These are phyloP conservation scores for Zelostemma sp. DNA, from an alignment of 1,140 invertebrate species.

Conservation along the genomic window DNA sequence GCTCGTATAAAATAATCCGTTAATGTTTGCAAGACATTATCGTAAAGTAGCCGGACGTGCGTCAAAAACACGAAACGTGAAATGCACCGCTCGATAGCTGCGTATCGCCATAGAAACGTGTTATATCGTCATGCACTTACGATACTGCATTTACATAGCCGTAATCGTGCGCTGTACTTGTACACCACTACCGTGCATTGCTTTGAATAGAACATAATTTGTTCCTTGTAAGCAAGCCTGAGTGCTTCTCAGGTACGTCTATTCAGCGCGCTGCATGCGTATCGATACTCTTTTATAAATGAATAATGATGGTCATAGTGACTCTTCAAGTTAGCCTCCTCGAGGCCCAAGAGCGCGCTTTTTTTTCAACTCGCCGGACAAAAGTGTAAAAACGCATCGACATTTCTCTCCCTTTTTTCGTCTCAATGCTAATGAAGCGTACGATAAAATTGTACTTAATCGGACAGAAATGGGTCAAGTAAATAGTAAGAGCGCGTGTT, in stretches of 20 bases:
- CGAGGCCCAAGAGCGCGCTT: not conserved
- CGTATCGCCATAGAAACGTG: not conserved
- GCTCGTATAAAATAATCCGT: slow-evolving; percentile 27
- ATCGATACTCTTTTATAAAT: slow-evolving; percentile 41
- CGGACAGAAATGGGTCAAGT: no score
- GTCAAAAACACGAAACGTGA: slow-evolving; percentile 16
- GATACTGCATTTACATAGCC: slow-evolving; percentile 8
- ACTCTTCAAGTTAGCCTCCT: not conserved
- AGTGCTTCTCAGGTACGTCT: slow-evolving; percentile 12
- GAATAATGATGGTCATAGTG: slow-evolving; percentile 27
- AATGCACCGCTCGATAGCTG: slow-evolving; percentile 7
- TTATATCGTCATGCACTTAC: not conserved
- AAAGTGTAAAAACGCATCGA: not conserved
- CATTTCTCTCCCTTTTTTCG: no score
- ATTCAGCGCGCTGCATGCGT: slow-evolving; percentile 17
- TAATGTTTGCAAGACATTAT: slow-evolving; percentile 32
- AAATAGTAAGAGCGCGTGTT: no score
- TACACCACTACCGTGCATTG: slow-evolving; percentile 18
- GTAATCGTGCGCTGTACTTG: not conserved
- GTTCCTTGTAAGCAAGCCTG: slow-evolving; percentile 12
- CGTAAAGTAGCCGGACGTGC: slow-evolving; percentile 9
- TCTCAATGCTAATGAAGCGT: no score
- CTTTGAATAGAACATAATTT: slow-evolving; percentile 32
- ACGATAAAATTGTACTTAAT: no score
- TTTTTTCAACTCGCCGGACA: not conserved